Evolutionary conservation across 1,140 invertebrate species (phyloP).

Genomic region (Formica exsecta): DNA sequence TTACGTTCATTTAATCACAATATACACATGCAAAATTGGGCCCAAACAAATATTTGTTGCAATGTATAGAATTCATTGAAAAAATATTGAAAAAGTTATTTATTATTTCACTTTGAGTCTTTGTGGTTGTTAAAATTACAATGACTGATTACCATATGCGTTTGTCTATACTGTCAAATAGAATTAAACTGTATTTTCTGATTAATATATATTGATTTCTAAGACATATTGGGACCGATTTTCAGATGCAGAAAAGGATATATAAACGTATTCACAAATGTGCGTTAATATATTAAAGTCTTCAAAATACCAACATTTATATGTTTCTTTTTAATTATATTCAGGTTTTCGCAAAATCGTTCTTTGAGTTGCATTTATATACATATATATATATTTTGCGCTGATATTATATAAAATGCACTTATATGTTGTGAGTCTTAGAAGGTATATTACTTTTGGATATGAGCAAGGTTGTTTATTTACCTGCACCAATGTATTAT

Average conservation of each 20-base stretch:
- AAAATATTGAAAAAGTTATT: conserved; percentile 6
- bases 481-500: background rate
- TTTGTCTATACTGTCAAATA: conserved; percentile 25
- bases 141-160: conserved; percentile 4
- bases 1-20: background rate
- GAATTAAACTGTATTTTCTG: conserved; percentile 44
- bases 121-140: conserved; percentile 2
- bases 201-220: conserved; percentile 37
- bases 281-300: background rate
- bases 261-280: background rate
- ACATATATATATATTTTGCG: background rate
- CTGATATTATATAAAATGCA: conserved; percentile 11
- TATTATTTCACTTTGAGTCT: conserved; percentile 17
- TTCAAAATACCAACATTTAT: conserved; percentile 2
- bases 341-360: background rate
- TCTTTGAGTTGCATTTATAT: background rate
- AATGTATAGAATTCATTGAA: background rate
- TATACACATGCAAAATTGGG: conserved; percentile 32
- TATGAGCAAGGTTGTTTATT: conserved; percentile 8
- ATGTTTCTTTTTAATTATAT: conserved; percentile 10
- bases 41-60: conserved; percentile 43
- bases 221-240: background rate
- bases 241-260: background rate
- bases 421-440: background rate
- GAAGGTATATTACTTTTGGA: background rate